Conservation (phyloP, 2,888 invertebrate species). For the Eupithecia subfuscata region DNA sequence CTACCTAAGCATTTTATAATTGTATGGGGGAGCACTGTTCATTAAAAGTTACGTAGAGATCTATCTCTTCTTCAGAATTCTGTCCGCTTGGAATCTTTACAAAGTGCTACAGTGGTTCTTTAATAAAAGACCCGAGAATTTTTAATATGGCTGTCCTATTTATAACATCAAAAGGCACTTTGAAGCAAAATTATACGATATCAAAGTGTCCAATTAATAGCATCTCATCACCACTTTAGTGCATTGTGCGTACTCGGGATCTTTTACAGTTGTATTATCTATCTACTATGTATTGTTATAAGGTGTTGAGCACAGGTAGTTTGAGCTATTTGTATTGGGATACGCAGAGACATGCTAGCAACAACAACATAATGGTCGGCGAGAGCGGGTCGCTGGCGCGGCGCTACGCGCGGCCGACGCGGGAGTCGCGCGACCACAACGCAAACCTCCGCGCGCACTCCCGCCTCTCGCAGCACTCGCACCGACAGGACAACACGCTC, state of each 20-base stretch:
- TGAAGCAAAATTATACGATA: slow-evolving; percentile 21
- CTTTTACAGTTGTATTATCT: slow-evolving; percentile 24
- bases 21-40: slow-evolving; percentile 19
- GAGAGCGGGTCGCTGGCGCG: slow-evolving; percentile 81
- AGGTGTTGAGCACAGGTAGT: slow-evolving; percentile 70
- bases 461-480: slow-evolving; percentile 59
- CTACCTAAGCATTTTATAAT: slow-evolving; percentile 11
- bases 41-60: slow-evolving; percentile 38
- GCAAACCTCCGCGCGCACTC: slow-evolving; percentile 77
- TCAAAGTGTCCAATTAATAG: slow-evolving; percentile 14
- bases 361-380: slow-evolving; percentile 83
- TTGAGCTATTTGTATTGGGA: slow-evolving; percentile 78
- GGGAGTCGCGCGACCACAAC: slow-evolving; percentile 73
- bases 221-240: slow-evolving; percentile 53
- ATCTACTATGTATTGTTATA: slow-evolving; percentile 41
- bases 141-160: slow-evolving; percentile 27
- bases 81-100: slow-evolving; percentile 66
- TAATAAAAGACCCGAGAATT: slow-evolving; percentile 30
- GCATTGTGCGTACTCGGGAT: slow-evolving; percentile 48
- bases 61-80: slow-evolving; percentile 34
- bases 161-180: slow-evolving; percentile 19
- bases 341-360: slow-evolving; percentile 84
- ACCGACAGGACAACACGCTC: slow-evolving; percentile 80
- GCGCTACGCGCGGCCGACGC: slow-evolving; percentile 73
- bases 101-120: slow-evolving; percentile 61